Percentiles rank a stretch among this genome's conserved stretches.
Evolutionary conservation across 1,140 invertebrate species (phyloP).

Genomic region (Marisa cornuarietis): DNA sequence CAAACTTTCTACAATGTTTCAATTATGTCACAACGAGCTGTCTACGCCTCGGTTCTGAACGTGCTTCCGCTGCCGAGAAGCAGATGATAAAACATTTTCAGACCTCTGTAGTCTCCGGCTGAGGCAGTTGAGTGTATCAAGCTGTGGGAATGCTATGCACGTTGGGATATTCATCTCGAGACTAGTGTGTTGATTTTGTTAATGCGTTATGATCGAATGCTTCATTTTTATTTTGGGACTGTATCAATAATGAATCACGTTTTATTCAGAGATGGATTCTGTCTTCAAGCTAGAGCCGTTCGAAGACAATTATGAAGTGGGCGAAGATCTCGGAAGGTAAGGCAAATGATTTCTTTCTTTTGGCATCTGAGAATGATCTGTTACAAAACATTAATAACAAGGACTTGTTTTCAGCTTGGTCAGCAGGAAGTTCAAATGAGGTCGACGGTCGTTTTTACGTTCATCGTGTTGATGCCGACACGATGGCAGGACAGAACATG

Average conservation of each 20-base stretch:
- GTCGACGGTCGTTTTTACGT: too few species aligned
- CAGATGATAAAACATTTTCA: conserved; percentile 29
- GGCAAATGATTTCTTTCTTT: conserved; percentile 23
- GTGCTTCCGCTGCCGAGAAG: conserved; percentile 11
- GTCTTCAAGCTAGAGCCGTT: conserved; percentile 70
- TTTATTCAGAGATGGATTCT: conserved; percentile 61
- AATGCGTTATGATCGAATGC: background rate
- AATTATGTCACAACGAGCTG: background rate
- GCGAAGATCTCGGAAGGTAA: conserved; percentile 75
- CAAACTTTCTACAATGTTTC: background rate
- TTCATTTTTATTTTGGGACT: conserved; percentile 2
- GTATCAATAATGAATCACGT: conserved; percentile 18
- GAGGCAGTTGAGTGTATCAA: background rate
- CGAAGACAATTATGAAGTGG: conserved; percentile 71
- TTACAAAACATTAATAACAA: too few species aligned
- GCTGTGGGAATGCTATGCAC: background rate
- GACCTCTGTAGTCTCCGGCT: background rate
- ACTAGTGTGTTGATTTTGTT: background rate
- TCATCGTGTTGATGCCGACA: too few species aligned
- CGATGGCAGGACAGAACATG: too few species aligned
- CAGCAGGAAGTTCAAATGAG: too few species aligned
- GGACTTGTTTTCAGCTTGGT: too few species aligned
- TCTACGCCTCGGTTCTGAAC: background rate
- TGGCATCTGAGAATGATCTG: too few species aligned
- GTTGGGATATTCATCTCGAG: background rate